These are phyloP conservation scores for Sphaerophoria taeniata DNA, from an alignment of 2,888 invertebrate genomes.

Conservation along the genomic window DNA sequence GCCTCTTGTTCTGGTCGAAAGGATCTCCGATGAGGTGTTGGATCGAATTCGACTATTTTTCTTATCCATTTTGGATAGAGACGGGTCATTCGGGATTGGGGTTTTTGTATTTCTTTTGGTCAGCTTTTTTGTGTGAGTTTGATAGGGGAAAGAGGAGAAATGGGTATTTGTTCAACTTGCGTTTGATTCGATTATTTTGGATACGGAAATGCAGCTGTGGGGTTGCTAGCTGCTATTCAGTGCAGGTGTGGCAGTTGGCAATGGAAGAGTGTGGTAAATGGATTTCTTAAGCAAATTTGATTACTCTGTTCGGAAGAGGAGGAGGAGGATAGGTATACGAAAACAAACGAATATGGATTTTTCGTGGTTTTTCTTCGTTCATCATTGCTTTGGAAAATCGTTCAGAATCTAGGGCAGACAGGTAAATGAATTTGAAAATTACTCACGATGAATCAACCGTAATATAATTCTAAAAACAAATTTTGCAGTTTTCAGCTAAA, in stretches of 20 bases:
- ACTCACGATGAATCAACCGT: too few relatives aligned
- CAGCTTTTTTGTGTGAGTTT: neutral
- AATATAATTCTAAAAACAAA: too few relatives aligned
- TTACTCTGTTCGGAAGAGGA: constrained; percentile 2
- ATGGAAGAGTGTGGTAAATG: constrained; percentile 30
- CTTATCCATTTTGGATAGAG: neutral
- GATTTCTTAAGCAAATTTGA: constrained; percentile 44
- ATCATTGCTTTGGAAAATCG: too few relatives aligned
- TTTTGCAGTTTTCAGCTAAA: too few relatives aligned
- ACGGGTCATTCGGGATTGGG: neutral
- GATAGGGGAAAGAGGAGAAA: neutral
- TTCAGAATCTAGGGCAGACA: too few relatives aligned
- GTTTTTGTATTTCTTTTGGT: neutral
- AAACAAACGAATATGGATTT: too few relatives aligned
- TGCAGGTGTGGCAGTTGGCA: constrained; percentile 46
- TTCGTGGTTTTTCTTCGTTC: too few relatives aligned
- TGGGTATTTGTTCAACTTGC: constrained; percentile 27
- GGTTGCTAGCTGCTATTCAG: too few relatives aligned
- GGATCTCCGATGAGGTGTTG: constrained; percentile 21
- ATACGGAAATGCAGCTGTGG: constrained; percentile 41
- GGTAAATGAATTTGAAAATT: too few relatives aligned
- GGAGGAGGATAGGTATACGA: neutral
- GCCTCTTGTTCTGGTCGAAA: constrained; percentile 25
- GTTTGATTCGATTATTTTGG: constrained; percentile 55
- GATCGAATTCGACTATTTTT: neutral